Conservation (phyloP, 1,140 invertebrate genomes). For the Drosophila bocki region DNA sequence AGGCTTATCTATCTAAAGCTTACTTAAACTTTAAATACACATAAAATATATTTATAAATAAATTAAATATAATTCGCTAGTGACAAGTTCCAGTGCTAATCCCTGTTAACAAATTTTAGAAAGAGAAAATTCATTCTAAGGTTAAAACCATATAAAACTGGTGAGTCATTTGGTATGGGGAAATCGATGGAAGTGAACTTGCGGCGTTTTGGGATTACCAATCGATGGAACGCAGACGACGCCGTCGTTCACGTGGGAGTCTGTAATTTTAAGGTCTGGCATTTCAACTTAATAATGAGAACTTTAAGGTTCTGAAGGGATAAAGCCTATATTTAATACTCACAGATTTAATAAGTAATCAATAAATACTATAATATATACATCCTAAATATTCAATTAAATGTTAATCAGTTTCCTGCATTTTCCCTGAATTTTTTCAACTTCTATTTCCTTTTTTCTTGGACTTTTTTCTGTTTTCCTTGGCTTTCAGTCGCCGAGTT, state of each 20-base stretch:
- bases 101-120: neutral
- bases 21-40: neutral
- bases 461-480: neutral
- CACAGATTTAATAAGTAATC: neutral
- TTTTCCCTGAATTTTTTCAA: neutral
- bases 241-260: neutral
- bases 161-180: neutral
- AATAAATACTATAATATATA: no score
- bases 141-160: neutral
- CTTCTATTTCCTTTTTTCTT: neutral
- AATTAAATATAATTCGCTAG: neutral
- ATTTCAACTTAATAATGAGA: neutral
- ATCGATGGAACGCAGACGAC: conserved; percentile 38
- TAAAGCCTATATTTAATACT: neutral
- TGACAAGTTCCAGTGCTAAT: neutral
- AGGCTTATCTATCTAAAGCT: neutral
- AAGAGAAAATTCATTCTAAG: conserved; percentile 1
- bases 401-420: neutral
- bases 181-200: conserved; percentile 37
- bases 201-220: conserved; percentile 43
- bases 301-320: neutral
- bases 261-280: neutral
- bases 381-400: neutral
- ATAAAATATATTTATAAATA: neutral
- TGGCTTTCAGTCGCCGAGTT: neutral